Base-by-base conservation (phyloP, 2,797 vertebrate genomes). In the Oryzias dopingdopingensis region DNA sequence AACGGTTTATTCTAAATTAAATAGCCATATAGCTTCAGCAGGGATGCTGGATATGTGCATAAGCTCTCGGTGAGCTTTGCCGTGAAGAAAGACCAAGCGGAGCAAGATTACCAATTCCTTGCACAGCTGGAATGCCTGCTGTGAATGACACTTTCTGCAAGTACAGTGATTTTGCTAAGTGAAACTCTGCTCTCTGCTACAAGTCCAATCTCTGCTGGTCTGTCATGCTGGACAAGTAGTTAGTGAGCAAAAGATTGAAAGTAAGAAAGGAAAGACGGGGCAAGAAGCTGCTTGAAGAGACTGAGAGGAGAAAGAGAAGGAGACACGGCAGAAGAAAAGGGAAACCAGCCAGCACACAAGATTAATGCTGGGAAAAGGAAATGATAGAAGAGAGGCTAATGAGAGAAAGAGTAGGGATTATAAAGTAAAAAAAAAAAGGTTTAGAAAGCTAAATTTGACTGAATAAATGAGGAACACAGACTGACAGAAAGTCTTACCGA, bases 231-330 rank as follows among this genome's bases (percentile, higher is more conserved):
- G 76, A 82, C 74, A 67, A 77, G 76, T 67, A 61, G 79, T 82
- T 85, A 83, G 62, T 59, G 74, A 80, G 72, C 66, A 60, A 75
- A 68, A 82, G 76, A 85, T 74, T 82, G 77, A 76, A 76, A 79
- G 65, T 50, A 55, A 84, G 63, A 79, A 69, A 75, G 49, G 60
- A 70, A 49, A 62, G 67, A 78, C 62, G 62, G 70, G 46, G 45
- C 14, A 12, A 12, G 5, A 40, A 40, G n/a, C 42, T 14, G 52
- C 53, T 1, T 10, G 49, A 60, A 64, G 50, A 46, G 47, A 47
- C 44, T 24, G 43, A 41, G 49, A 47, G 47, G 56, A 22, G 65
- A 0, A 24, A 56, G 56, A 59, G 49, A 5, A 16, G 41, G 49
- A 18, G 52, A 42, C 23, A 6, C 42, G 43, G 49, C 16, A 16